Evolutionary conservation across 2,888 invertebrate genomes (phyloP).

Genomic region (Thecophora atra): DNA sequence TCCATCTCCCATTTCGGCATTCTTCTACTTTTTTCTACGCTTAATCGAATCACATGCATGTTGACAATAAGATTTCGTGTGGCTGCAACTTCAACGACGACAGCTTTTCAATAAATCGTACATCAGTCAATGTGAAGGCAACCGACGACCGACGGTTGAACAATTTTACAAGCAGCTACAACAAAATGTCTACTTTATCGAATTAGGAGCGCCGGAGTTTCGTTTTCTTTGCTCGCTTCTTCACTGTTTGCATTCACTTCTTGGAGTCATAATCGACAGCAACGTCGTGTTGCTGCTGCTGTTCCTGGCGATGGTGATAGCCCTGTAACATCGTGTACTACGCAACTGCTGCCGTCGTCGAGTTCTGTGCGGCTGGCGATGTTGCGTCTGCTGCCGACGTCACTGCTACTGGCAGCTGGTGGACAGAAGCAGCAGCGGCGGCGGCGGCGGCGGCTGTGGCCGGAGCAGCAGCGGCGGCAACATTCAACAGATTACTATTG

Average conservation of each 20-base stretch:
- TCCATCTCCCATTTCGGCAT: neutral
- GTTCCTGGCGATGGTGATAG: slow-evolving; percentile 48
- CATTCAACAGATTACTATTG: slow-evolving; percentile 36
- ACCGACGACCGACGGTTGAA: no score
- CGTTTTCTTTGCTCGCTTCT: neutral
- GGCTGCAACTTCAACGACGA: no score
- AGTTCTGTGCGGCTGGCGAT: slow-evolving; percentile 51
- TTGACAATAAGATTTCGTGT: no score
- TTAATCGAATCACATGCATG: neutral
- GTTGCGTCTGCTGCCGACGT: slow-evolving; percentile 48
- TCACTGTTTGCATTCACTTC: neutral
- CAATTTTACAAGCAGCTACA: no score
- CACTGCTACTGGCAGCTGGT: slow-evolving; percentile 47
- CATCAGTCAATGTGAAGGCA: no score
- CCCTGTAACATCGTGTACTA: slow-evolving; percentile 62
- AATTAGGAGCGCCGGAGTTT: no score
- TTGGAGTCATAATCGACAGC: neutral
- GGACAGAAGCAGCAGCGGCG: slow-evolving; percentile 37
- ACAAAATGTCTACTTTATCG: no score
- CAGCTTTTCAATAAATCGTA: no score
- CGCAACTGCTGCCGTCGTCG: slow-evolving; percentile 66
- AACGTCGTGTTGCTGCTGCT: slow-evolving; percentile 40
- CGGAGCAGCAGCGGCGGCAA: slow-evolving; percentile 15
- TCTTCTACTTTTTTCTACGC: neutral
- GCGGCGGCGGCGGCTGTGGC: slow-evolving; percentile 37